These are phyloP conservation scores for Harmothoe impar DNA, from an alignment of 2,888 invertebrate genomes.

Conservation along the genomic window DNA sequence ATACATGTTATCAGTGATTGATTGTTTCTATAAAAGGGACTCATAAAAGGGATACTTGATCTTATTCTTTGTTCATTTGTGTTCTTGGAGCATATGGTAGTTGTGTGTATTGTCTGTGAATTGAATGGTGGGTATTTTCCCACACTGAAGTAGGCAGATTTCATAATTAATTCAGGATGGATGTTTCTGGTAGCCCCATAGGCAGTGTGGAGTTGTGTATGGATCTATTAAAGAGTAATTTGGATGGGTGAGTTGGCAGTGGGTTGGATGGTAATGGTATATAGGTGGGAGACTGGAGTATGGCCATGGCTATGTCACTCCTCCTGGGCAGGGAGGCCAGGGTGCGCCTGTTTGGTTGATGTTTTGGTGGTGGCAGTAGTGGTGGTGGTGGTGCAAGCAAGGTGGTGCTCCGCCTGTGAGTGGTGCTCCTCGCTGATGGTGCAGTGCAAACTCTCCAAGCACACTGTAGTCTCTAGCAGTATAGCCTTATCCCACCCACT, in stretches of 20 bases:
- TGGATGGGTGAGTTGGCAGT: no score
- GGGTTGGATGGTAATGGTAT: no score
- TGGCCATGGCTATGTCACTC: no score
- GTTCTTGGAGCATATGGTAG: slow-evolving; percentile 11
- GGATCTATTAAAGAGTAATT: no score
- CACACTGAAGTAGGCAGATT: background rate
- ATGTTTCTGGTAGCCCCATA: no score
- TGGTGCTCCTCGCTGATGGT: slow-evolving; percentile 28
- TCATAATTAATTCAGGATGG: no score
- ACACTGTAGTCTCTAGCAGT: background rate
- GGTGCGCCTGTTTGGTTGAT: background rate
- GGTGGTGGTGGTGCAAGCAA: background rate
- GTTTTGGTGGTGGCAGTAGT: slow-evolving; percentile 36
- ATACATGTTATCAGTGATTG: background rate
- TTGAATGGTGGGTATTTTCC: background rate
- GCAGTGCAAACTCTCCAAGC: background rate
- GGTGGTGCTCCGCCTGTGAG: background rate
- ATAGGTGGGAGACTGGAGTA: no score
- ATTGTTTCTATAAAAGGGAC: background rate
- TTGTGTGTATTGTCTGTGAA: background rate
- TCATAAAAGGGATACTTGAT: slow-evolving; percentile 33
- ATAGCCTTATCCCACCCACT: background rate
- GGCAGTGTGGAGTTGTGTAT: no score
- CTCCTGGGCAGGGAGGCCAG: background rate
- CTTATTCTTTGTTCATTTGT: slow-evolving; percentile 6